Percentiles rank a stretch among this genome's conserved stretches.
Evolutionary conservation across 2,113 vertebrate genomes (phyloP).

Genomic region (Equus quagga): DNA sequence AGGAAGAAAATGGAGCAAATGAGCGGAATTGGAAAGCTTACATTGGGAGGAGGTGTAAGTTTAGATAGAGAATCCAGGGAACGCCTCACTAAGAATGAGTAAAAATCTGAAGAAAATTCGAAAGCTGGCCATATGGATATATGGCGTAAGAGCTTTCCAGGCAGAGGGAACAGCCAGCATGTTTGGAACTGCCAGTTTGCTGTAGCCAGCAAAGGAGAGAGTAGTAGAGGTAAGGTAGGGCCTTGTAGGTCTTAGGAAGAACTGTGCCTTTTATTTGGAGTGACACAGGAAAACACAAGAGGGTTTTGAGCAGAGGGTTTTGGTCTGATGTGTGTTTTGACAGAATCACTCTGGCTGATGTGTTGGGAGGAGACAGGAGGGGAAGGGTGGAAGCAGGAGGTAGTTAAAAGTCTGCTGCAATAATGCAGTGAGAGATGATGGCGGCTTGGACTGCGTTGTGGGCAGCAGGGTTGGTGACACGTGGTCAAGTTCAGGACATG

Average conservation of each 20-base stretch:
- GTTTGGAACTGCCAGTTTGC: not conserved
- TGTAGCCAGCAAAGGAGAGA: not conserved
- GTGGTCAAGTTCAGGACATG: not conserved
- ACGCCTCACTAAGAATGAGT: not conserved
- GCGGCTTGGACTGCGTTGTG: no score
- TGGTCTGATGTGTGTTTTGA: not conserved
- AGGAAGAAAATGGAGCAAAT: not conserved
- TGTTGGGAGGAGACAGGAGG: not conserved
- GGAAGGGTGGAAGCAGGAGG: not conserved
- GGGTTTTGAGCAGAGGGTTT: not conserved
- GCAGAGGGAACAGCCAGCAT: not conserved
- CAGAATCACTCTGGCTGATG: not conserved
- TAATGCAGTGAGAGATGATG: not conserved
- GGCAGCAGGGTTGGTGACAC: not conserved
- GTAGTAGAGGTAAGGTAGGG: not conserved
- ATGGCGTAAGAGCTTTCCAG: not conserved
- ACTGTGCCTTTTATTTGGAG: not conserved
- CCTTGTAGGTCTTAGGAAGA: not conserved
- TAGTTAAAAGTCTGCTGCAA: not conserved
- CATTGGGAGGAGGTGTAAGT: not conserved
- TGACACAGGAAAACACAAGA: not conserved
- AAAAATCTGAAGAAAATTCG: constrained; percentile 9
- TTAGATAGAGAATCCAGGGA: not conserved
- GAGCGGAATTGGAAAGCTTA: not conserved
- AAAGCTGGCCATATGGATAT: not conserved